Base-by-base conservation (phyloP, 2,113 vertebrate genomes). In the Notarius quadriscutis region DNA sequence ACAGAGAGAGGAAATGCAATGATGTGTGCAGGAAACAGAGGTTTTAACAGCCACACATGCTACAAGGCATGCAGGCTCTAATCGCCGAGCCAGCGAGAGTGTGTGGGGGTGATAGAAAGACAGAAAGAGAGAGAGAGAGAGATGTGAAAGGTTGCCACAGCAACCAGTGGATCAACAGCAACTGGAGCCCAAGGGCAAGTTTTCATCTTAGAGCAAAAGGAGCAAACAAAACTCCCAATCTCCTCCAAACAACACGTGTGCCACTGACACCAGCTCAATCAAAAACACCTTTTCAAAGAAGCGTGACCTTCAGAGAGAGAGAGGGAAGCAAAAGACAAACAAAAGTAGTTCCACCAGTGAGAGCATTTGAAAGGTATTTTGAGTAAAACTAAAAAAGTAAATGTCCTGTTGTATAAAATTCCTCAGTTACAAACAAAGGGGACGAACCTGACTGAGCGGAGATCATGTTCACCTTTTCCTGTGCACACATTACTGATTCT, bases 81-180 rank as follows among this genome's bases (percentile, higher is more conserved):
- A 81, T 81, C 79, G 30, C 55, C 8, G 79, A 81, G 79, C 79
- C 12, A 60, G 79, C 9, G 7, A 27, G 53, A 58, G 79, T n/a
- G 79, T 11, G 79, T 60, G 79, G 22, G 79, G 79, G 79, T 81
- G 79, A 81, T 41, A 57, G 57, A 81, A 58, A 58, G 53, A 80
- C 51, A 34, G 48, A 34, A 25, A 81, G 87, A 83, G 80, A 71
- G n/a, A 65, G 60, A 87, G 34, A 75, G 57, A 50, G 12, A 48
- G 90, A 92, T 92, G 93, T 92, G 94, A 92, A 93, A 95, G 92
- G 95, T 95, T 95, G 94, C 95, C 93, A 94, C 89, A 93, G 95
- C 93, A 95, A 95, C 95, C 79, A 41, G 72, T 81, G 80, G 87
- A 90, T 91, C 90, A 90, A 91, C 90, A 91, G 89, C 88, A 91